Base-by-base conservation (phyloP, 2,888 invertebrate genomes). In the Apodemia duryi region DNA sequence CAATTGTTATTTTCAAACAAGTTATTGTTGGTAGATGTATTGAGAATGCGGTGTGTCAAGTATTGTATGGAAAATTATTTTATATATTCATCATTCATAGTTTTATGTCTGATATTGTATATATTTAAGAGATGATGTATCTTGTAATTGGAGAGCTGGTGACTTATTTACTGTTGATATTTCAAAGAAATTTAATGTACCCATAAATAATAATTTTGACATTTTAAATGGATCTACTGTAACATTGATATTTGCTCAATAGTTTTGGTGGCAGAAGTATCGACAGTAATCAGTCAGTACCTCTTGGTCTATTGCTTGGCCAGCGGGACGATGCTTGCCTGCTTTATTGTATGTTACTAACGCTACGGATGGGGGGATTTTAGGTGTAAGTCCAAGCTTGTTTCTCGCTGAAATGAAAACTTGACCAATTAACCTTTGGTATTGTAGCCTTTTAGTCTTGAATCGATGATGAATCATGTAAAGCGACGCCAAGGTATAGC, bases 341-440 rank as follows among this genome's bases (percentile, higher is more conserved):
- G 86, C 85, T 86, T 84, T 72, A 68, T 75, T 77, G 77, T 78
- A 77, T 78, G 77, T 84, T 78, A 83, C 81, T 82, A 77, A 81
- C 81, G 85, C 87, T 85, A 80, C 74, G 75, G 81, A 78, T 84
- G 82, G 85, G 83, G 77, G 77, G 79, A 75, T 75, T 21, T 21
- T 88, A 88, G 86, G 70, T 86, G 82, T 90, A 90, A 90, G 89
- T 79, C 76, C 78, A 81, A 81, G 92, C 92, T 92, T 91, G 85
- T 84, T 84, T 84, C 83, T 86, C 84, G 86, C 85, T 83, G 78
- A 84, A 85, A 83, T 84, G 83, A 78, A 85, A 85, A 84, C 85
- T 83, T 90, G 92, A 92, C 92, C 92, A 92, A 92, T 88, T 85
- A 88, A 91, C 92, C 92, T 92, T 91, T 84, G 85, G 83, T 89